Evolutionary conservation across 2,888 invertebrate genomes (phyloP).

Genomic region (Thysanoteuthis rhombus): DNA sequence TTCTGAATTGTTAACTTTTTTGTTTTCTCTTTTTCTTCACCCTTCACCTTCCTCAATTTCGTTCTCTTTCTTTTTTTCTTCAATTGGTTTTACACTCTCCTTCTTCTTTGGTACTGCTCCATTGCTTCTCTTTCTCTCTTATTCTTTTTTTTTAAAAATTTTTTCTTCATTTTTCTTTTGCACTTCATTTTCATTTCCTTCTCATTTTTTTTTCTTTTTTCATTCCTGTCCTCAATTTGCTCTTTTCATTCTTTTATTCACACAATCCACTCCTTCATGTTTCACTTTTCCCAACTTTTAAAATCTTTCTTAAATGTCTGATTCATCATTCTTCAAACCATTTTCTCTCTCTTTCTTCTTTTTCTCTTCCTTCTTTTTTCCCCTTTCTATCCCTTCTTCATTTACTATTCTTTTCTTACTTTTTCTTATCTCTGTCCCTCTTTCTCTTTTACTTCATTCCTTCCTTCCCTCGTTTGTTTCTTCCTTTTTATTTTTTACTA

Average conservation of each 20-base stretch:
- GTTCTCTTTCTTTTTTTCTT: neutral
- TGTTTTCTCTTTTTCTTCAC: neutral
- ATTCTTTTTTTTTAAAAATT: too few species aligned
- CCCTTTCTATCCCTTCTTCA: neutral
- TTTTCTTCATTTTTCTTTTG: neutral
- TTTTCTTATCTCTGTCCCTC: neutral
- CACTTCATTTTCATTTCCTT: neutral
- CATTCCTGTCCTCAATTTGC: neutral
- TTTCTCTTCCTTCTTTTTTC: neutral
- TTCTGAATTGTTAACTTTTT: neutral
- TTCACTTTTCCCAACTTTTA: too few species aligned
- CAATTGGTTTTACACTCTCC: neutral
- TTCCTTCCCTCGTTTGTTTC: neutral
- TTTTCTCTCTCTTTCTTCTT: neutral
- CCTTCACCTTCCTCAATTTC: neutral
- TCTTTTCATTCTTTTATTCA: neutral
- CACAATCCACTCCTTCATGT: too few species aligned
- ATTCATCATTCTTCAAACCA: too few species aligned
- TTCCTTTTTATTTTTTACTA: neutral
- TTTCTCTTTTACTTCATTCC: too few species aligned
- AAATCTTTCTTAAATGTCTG: too few species aligned
- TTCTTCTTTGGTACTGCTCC: neutral
- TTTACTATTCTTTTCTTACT: neutral
- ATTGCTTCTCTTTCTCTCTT: neutral
- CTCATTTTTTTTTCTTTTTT: neutral